These are phyloP conservation scores for Montifringilla adamsi DNA, from an alignment of 2,113 vertebrate genomes.

Conservation along the genomic window DNA sequence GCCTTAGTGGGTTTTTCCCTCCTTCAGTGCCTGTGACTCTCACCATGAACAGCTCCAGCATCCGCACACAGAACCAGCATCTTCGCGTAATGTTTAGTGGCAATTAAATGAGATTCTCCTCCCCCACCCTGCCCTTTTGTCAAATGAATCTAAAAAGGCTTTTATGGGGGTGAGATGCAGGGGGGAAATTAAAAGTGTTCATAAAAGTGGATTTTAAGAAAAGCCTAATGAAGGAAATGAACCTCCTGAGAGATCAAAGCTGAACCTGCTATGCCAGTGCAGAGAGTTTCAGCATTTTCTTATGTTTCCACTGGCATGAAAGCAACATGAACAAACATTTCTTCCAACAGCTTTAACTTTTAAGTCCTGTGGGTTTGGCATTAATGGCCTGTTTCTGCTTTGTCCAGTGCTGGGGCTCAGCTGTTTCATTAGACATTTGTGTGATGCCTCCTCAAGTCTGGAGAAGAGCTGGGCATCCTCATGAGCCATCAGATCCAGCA, in stretches of 20 bases:
- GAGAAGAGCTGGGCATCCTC: background rate
- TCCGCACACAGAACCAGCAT: background rate
- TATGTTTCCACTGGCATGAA: slow-evolving; percentile 53
- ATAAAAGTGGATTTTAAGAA: slow-evolving; percentile 63
- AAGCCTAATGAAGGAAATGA: slow-evolving; percentile 60
- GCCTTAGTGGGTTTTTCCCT: background rate
- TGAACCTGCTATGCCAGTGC: slow-evolving; percentile 54
- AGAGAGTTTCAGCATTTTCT: slow-evolving; percentile 35
- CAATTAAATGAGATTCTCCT: slow-evolving; percentile 31
- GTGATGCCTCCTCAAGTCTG: background rate
- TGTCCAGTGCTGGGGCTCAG: background rate
- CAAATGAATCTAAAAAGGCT: slow-evolving; percentile 23
- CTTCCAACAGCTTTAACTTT: slow-evolving; percentile 39
- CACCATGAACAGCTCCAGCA: background rate
- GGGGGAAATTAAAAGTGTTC: slow-evolving; percentile 46
- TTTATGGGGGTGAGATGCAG: background rate
- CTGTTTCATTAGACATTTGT: background rate
- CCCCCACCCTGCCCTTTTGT: slow-evolving; percentile 9
- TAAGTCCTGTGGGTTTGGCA: background rate
- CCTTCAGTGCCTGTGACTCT: background rate
- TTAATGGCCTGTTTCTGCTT: background rate
- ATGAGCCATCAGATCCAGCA: background rate
- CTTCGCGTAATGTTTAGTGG: slow-evolving; percentile 28
- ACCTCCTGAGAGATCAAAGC: slow-evolving; percentile 69
- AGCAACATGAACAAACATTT: slow-evolving; percentile 38